These are phyloP conservation scores for Gavialis gangeticus DNA, from an alignment of 2,113 vertebrate species.

Conservation along the genomic window DNA sequence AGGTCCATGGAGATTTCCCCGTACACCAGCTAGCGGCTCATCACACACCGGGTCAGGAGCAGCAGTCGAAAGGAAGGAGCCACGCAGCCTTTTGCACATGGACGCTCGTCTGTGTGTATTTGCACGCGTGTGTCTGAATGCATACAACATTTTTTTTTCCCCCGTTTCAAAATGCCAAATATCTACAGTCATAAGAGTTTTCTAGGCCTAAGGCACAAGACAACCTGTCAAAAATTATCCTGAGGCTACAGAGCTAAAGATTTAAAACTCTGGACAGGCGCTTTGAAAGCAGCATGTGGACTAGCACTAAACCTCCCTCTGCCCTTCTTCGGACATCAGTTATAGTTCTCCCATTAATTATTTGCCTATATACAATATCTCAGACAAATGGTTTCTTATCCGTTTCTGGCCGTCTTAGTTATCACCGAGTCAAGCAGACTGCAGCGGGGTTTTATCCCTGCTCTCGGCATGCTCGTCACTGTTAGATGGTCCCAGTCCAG, in stretches of 20 bases:
- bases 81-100: background rate
- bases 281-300: too few relatives aligned
- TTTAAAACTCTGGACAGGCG: background rate
- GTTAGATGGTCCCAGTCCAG: background rate
- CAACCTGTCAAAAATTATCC: background rate
- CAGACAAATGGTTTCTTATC: background rate
- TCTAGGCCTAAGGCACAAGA: background rate
- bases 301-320: background rate
- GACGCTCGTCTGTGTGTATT: background rate
- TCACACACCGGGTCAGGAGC: background rate
- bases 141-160: background rate
- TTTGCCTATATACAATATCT: accelerated
- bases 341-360: background rate
- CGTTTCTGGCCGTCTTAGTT: background rate
- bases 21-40: background rate
- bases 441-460: background rate
- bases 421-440: background rate
- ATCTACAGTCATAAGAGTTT: background rate
- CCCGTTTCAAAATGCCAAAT: background rate
- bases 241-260: background rate
- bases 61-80: background rate
- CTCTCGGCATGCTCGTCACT: background rate
- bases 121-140: background rate
- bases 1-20: background rate
- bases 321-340: background rate